phyloP scores from a whole-genome alignment of 2,113 vertebrate species.

The Hoplias malabaricus region DNA sequence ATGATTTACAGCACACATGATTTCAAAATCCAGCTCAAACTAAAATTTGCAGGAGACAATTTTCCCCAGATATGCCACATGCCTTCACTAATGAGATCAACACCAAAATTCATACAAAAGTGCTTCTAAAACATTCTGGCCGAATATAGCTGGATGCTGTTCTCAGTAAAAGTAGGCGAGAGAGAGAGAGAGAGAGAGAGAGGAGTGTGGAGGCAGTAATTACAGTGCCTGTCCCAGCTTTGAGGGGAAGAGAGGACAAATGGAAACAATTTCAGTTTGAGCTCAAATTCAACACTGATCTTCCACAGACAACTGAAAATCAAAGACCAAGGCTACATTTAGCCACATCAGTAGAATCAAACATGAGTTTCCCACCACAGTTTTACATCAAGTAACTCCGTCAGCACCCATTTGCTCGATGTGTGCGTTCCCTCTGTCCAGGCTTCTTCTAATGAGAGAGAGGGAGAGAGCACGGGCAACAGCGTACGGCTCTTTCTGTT shows the following conservation, averaged over 20 bases:
- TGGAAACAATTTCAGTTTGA: background rate
- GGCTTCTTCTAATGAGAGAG: background rate
- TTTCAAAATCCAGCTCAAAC: background rate
- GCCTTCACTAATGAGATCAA: background rate
- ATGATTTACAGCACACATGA: background rate
- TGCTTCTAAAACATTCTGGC: background rate
- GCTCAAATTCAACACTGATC: background rate
- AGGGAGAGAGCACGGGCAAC: background rate
- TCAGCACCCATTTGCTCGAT: background rate
- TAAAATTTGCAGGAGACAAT: no score
- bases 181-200: slow-evolving; percentile 2
- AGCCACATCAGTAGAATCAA: background rate
- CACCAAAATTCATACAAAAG: background rate
- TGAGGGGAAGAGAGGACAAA: slow-evolving; percentile 2
- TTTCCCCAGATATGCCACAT: background rate
- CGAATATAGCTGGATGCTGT: no score
- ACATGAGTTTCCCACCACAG: background rate
- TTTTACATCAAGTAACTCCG: background rate
- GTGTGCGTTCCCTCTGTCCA: background rate
- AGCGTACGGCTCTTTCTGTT: background rate
- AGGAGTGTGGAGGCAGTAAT: background rate
- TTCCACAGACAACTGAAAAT: slow-evolving; percentile 1
- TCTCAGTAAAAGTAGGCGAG: slow-evolving; percentile 12
- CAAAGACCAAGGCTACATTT: background rate
- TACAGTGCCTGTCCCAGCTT: background rate